Conservation (phyloP, 2,113 vertebrate species). For the Isichthys henryi region DNA sequence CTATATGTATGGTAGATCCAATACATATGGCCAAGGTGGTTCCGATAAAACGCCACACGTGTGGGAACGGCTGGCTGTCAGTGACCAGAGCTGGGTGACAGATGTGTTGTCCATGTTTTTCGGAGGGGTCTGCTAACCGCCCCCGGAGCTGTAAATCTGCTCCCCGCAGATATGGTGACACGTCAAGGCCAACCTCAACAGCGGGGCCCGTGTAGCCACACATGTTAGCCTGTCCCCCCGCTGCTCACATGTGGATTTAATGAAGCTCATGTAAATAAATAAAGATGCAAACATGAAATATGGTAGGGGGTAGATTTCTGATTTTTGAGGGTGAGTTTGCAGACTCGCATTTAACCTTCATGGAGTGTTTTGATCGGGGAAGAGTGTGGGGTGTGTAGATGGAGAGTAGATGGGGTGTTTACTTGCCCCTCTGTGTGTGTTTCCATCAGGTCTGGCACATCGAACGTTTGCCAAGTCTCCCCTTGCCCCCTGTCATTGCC, state of each 20-base stretch:
- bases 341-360: conserved; percentile 16
- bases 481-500: neutral
- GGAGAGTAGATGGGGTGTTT: neutral
- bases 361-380: neutral
- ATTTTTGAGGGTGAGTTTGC: neutral
- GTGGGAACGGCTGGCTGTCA: neutral
- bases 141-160: neutral
- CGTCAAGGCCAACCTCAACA: neutral
- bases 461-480: neutral
- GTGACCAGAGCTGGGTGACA: neutral
- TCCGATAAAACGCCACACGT: neutral
- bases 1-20: neutral
- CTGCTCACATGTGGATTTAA: neutral
- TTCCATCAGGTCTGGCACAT: neutral
- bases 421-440: neutral
- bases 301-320: neutral
- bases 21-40: neutral
- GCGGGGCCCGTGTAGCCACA: neutral
- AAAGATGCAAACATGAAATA: neutral
- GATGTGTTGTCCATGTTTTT: neutral
- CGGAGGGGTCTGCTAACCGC: neutral
- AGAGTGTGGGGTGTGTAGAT: neutral
- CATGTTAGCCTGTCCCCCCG: neutral
- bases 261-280: conserved; percentile 5
- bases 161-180: neutral